Percentiles rank a stretch among this genome's conserved stretches.
Conservation (phyloP, 2,888 invertebrate species). For the Thysanoteuthis rhombus region DNA sequence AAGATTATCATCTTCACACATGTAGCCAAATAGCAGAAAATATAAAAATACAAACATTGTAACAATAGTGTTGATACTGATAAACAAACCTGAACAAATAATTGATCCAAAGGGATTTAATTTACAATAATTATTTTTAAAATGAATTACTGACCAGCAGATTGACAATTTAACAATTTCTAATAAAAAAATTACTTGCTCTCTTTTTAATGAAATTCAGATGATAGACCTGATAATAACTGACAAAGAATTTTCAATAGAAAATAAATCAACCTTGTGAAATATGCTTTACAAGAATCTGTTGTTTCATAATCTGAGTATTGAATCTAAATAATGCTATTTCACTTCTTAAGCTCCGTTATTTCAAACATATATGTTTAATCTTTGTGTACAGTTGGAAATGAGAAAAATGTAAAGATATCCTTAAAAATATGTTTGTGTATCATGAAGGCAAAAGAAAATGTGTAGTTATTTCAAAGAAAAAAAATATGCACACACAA, state of each 20-base stretch:
- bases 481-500: not conserved
- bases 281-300: not conserved
- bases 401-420: not conserved
- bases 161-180: not conserved
- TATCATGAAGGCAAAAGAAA: not conserved
- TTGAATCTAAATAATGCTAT: not conserved
- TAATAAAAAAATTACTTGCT: not conserved
- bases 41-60: not conserved
- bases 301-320: not conserved
- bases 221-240: not conserved
- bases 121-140: not conserved
- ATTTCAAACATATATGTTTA: not conserved
- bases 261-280: not conserved
- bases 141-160: not conserved
- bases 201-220: not conserved
- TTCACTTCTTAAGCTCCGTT: not conserved
- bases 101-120: not conserved
- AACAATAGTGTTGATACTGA: not conserved
- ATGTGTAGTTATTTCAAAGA: not conserved
- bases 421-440: not conserved
- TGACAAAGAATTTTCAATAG: not conserved
- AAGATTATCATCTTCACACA: conserved; percentile 12
- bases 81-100: not conserved
- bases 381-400: not conserved
- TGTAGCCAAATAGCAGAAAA: not conserved